Evolutionary conservation across 2,113 vertebrate genomes (phyloP), one percentile per base, ranked within the genome.

Genomic region (Pluvianellus socialis): DNA sequence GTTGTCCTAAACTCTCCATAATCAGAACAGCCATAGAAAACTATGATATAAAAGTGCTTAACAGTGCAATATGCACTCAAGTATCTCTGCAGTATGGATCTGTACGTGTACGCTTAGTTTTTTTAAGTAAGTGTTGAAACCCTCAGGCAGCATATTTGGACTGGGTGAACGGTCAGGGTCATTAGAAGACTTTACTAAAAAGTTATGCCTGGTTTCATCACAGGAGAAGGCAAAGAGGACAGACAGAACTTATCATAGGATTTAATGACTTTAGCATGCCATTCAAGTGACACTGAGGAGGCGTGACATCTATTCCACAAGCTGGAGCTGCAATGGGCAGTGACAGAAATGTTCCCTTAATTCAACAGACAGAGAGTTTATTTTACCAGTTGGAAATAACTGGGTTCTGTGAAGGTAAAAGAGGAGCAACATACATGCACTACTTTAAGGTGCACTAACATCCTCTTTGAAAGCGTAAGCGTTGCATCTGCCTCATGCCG

Each of bases 241-340:
- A 92, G 68, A 63, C 33, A 93, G 59, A 79, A 83, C 26, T 77
- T 77, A 86, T 47, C 55, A 79, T 3, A 92, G n/a, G 53, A 86
- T 83, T 66, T 88, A 86, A 77, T 82, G 33, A 76, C 47, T 45
- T 83, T 18, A 67, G 38, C 55, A 71, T 80, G 76, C 26, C 68
- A 72, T 86, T 75, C 59, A 79, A 79, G 52, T 90, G 94, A 82
- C 73, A 88, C 2, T 72, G 92, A 94, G 55, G 52, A 74, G 52
- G 65, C 82, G 80, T 75, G 94, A 92, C 47, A 44, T 88, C 59
- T 61, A 15, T 77, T 92, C 55, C 86, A 96, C 76, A 92, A 47
- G 72, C 75, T 86, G 88, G 32, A 84, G 14, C 17, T 45, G 47
- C 47, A 75, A 63, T 2, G 52, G 44, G 10, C 42, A 81, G 50